Evolutionary conservation across 2,888 invertebrate genomes (phyloP), one percentile per base, ranked within the genome.

Genomic region (Colletes collaris): DNA sequence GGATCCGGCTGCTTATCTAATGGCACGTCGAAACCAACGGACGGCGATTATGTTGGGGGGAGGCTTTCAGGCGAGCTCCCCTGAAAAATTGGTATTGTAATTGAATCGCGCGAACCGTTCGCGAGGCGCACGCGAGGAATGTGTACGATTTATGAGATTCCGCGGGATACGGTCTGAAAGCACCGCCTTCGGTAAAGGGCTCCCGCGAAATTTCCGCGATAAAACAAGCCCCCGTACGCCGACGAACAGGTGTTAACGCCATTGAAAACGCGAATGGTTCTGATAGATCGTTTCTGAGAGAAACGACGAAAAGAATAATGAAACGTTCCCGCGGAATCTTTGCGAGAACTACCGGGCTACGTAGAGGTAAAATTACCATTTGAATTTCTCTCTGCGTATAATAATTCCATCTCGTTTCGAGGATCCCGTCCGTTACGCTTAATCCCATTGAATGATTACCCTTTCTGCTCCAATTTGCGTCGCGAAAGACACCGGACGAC

Each of bases 81-180:
- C 50, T 81, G 83, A 86, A 73, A 86, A 70, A 86, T 86, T 83
- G 83, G 65, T 83, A 81, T 79, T 77, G 81, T 85, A 85, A 85
- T 86, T 83, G 87, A 87, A 86, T 85, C 55, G 73, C 83, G 37
- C 53, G 74, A 80, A 62, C 58, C 69, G 67, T 64, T 27, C 65
- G 74, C 67, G 62, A 79, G 76, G 65, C 77, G 76, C 71, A 59
- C 71, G 80, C 83, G 79, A 79, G 64, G 68, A 87, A 76, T 81
- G 78, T 75, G 72, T 77, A 77, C 75, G 76, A 86, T 86, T 87
- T 86, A 87, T 79, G 87, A 83, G 85, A 85, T 85, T 85, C 78
- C 79, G 64, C 75, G 59, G 60, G 74, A 73, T 77, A 67, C 55
- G 49, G 60, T 68, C 53, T 69, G 69, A 74, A 81, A 55, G 67